Evolutionary conservation across 2,797 vertebrate species (phyloP).

Genomic region (Diplodus puntazzo): DNA sequence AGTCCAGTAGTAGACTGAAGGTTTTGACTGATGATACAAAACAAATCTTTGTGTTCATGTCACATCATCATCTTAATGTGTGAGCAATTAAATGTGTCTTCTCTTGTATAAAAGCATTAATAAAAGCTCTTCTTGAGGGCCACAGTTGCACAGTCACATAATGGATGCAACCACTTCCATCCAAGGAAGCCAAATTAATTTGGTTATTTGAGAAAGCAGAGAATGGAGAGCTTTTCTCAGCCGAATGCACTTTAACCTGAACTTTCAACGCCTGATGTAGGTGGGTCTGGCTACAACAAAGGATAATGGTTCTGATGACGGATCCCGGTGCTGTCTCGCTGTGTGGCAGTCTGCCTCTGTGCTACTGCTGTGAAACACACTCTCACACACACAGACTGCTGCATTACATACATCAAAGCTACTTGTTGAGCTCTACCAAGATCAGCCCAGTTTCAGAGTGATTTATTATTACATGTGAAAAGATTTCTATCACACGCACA

Average conservation of each 20-base stretch:
- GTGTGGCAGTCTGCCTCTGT: slow-evolving; percentile 81
- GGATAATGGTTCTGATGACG: slow-evolving; percentile 89
- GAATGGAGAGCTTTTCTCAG: slow-evolving; percentile 75
- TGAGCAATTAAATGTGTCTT: neutral
- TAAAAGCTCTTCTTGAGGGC: slow-evolving; percentile 49
- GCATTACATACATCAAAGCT: slow-evolving; percentile 73
- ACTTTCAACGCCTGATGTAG: slow-evolving; percentile 90
- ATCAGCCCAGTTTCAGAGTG: slow-evolving; percentile 69
- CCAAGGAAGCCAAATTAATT: slow-evolving; percentile 76
- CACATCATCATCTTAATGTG: too few relatives aligned
- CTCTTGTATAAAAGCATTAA: slow-evolving; percentile 11
- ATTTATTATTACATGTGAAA: slow-evolving; percentile 66
- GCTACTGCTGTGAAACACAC: slow-evolving; percentile 57
- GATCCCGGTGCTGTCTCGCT: slow-evolving; percentile 81
- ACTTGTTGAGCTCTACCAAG: slow-evolving; percentile 71
- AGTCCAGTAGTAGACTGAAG: neutral
- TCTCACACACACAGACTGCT: slow-evolving; percentile 40
- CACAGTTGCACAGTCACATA: slow-evolving; percentile 53
- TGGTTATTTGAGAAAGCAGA: slow-evolving; percentile 80
- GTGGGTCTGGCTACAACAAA: slow-evolving; percentile 86
- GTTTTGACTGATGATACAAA: neutral
- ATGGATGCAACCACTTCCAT: slow-evolving; percentile 72
- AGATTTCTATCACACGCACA: slow-evolving; percentile 48
- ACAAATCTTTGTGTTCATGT: neutral
- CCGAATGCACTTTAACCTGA: slow-evolving; percentile 87